Evolutionary conservation across 2,888 invertebrate species (phyloP), one percentile per base, ranked within the genome.

Genomic region (Apodemia duryi): DNA sequence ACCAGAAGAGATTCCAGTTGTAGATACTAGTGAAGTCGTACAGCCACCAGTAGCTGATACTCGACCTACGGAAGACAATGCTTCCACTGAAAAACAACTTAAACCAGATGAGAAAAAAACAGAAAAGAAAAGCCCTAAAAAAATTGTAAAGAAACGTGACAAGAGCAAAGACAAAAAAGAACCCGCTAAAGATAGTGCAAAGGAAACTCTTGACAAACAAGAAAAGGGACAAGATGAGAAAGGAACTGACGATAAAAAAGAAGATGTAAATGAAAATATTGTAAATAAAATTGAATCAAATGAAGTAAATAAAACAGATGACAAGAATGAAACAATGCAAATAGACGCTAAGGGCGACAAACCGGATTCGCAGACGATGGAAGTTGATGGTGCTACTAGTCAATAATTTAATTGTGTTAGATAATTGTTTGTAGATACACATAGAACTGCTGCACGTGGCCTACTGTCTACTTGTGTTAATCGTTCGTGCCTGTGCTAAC

Each of bases 371-470:
- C 86, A 83, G 73, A 75, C 79, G 64, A 92, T 92, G 92, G 92
- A 92, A 72, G 84, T 92, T 63, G 92, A 92, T 61, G 82, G 81
- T 82, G 88, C 85, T 80, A 83, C 91, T 91, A 91, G 92, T 91
- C 91, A 91, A 88, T 91, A 89, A 86, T 79, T 76, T 82, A 86
- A 81, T 80, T 77, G 82, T 83, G 70, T 81, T 88, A 89, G 89
- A 78, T 78, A 87, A 88, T 86, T 83, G 77, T 80, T 80, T 73
- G 74, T 83, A 85, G 84, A 79, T 78, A 80, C 84, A 82, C 84
- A 72, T 72, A 74, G 74, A 66, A 67, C 66, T 65, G 68, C 70
- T 69, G 80, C 84, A 82, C 79, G 75, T 71, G 80, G 79, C 80
- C 76, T 73, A 67, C 84, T 81, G 71, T 75, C 70, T 71, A 78